Conservation (phyloP, 2,797 vertebrate genomes). For the Erethizon dorsatum region DNA sequence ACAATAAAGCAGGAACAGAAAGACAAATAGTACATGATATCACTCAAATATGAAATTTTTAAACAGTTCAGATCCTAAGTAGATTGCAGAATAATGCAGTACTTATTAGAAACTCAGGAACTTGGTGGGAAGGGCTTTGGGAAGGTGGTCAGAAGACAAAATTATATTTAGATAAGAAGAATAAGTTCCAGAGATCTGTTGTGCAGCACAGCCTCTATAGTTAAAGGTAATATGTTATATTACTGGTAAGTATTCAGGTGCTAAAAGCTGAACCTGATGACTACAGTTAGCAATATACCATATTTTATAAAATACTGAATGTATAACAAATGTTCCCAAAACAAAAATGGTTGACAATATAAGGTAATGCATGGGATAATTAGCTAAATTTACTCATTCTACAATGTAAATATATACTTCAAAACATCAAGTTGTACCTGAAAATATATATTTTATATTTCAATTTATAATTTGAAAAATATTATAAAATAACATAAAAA, state of each 20-base stretch:
- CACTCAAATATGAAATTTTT: not conserved
- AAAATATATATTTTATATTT: not conserved
- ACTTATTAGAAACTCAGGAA: not conserved
- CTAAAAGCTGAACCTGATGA: not conserved
- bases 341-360: not conserved
- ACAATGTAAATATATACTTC: not conserved
- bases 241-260: too few relatives aligned
- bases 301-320: not conserved
- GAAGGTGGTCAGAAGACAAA: not conserved
- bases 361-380: not conserved
- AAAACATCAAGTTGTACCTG: not conserved
- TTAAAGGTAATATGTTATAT: not conserved
- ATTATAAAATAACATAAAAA: not conserved
- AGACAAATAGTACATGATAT: not conserved
- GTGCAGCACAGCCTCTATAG: not conserved
- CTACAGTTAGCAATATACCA: not conserved
- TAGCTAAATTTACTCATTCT: not conserved
- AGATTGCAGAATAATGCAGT: not conserved
- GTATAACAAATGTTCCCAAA: not conserved
- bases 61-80: not conserved
- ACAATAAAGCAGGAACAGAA: not conserved
- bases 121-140: not conserved
- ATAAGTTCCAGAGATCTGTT: not conserved
- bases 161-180: not conserved
- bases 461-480: not conserved